phyloP scores from a whole-genome alignment of 35 echinoderm and acorn worm species.

The Lytechinus variegatus region DNA sequence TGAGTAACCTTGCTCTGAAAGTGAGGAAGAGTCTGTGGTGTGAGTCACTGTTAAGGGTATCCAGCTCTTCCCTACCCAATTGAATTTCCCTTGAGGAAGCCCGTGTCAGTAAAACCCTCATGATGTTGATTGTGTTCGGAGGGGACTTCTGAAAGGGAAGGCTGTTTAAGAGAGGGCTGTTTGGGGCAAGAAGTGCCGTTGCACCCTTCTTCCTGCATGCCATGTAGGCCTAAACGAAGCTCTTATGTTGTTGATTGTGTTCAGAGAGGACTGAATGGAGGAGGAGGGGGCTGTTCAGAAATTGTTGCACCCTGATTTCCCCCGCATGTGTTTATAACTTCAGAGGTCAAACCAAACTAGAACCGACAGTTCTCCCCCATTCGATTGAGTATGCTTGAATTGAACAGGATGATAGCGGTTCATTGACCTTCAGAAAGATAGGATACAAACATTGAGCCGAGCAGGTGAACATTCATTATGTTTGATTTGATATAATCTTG shows the following conservation, averaged over 20 bases:
- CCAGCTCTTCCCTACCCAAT: neutral
- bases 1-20: neutral
- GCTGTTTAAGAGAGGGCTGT: neutral
- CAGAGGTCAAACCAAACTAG: neutral
- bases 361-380: neutral
- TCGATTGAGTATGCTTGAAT: neutral
- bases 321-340: neutral
- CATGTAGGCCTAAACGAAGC: too few relatives aligned
- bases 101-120: neutral
- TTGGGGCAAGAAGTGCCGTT: neutral
- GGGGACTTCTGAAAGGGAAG: neutral
- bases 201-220: neutral
- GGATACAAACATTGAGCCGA: neutral
- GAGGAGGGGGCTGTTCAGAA: too few relatives aligned
- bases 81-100: slow-evolving; percentile 1
- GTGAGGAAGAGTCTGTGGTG: neutral
- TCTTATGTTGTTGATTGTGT: too few relatives aligned
- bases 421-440: neutral
- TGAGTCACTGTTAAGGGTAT: neutral
- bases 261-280: too few relatives aligned
- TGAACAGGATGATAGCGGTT: neutral
- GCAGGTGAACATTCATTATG: neutral
- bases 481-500: neutral
- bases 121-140: neutral
- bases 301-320: too few relatives aligned